Evolutionary conservation across 2,888 invertebrate species (phyloP), one percentile per base, ranked within the genome.

Genomic region (Drosophila picticornis): DNA sequence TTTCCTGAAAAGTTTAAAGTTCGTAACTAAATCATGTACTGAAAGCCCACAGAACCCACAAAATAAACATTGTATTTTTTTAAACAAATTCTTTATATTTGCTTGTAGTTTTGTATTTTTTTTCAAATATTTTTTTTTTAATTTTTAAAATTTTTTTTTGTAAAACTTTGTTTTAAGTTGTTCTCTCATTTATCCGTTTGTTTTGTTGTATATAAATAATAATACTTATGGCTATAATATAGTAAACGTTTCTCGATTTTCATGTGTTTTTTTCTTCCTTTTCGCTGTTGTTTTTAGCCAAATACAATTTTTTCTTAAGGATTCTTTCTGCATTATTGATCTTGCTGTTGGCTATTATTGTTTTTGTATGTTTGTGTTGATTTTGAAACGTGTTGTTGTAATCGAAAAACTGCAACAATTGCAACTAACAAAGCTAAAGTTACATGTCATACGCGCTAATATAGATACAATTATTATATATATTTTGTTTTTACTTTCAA

Each of bases 121-220:
- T 82, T 73, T 83, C 52, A 62, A 69, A 77, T 77, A 71, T 82
- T 81, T 82, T 82, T 78, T 80, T 69, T 68, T 61, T 36, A 64
- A 50, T 67, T 81, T 74, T 77, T 73, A 29, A n/a, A 36, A n/a
- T 68, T 84, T 51, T 66, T 83, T 51, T 86, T 77, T 91, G 83
- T 91, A 91, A 92, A 92, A 91, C 90, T 91, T 90, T 85, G 84
- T 91, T 91, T 91, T 91, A 83, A 85, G 87, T 90, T 90, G 77
- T 89, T 90, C 81, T 83, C 76, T 86, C 70, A 75, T 73, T 84
- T 83, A 77, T 83, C 63, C 69, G 40, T 83, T 81, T 83, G 57
- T 76, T 77, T 75, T 63, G 69, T 61, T 77, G 84, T 88, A 91
- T 92, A 92, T 92, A 92, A 92, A 92, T 92, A 92, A 91, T 92